Conservation (phyloP, 2,797 vertebrate species). For the Gephyroberyx darwinii region DNA sequence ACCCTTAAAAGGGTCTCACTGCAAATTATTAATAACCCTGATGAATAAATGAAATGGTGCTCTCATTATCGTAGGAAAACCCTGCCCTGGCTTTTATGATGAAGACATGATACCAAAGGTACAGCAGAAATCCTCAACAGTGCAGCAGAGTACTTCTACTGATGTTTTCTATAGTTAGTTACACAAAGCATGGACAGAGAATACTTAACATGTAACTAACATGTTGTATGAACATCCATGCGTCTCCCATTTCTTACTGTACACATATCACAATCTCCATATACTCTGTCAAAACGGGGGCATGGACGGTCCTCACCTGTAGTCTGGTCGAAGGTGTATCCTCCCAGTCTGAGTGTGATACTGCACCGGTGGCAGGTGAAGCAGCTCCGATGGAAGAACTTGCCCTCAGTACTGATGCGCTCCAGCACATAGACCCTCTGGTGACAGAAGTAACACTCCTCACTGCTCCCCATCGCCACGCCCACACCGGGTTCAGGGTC, state of each 20-base stretch:
- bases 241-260: background rate
- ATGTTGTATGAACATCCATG: background rate
- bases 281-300: background rate
- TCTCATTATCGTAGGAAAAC: conserved; percentile 24
- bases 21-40: conserved; percentile 63
- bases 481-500: conserved; percentile 5
- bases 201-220: background rate
- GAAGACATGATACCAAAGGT: conserved; percentile 32
- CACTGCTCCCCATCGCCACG: conserved; percentile 67
- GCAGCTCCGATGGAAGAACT: conserved; percentile 93
- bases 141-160: background rate
- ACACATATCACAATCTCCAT: background rate
- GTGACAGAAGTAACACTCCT: conserved; percentile 89
- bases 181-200: too few relatives aligned
- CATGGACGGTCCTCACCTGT: conserved; percentile 78
- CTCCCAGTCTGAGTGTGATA: conserved; percentile 87
- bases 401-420: conserved; percentile 87
- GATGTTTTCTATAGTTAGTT: background rate
- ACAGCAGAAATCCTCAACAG: conserved; percentile 2
- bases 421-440: conserved; percentile 89
- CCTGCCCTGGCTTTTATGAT: background rate
- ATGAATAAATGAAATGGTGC: conserved; percentile 53
- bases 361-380: conserved; percentile 87
- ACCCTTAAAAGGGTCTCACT: conserved; percentile 3
- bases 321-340: conserved; percentile 81